These are phyloP conservation scores for Portunus trituberculatus DNA, from an alignment of 1,140 invertebrate genomes.

Conservation along the genomic window DNA sequence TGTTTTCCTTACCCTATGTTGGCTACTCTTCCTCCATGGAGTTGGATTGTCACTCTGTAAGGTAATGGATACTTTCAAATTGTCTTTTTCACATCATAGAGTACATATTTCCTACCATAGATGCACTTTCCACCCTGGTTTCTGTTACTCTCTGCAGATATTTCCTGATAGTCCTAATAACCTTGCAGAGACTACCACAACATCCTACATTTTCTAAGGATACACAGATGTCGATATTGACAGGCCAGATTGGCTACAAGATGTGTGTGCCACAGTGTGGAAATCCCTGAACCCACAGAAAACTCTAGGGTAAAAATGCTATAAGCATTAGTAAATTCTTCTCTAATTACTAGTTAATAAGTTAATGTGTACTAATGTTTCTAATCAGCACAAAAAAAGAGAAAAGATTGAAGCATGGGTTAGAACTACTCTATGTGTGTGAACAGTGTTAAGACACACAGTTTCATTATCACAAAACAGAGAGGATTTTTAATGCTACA, in stretches of 20 bases:
- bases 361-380: neutral
- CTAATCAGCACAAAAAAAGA: neutral
- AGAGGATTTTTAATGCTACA: neutral
- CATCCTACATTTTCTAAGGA: neutral
- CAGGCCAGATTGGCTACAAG: neutral
- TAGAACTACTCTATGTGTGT: neutral
- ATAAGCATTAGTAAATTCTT: neutral
- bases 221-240: no score
- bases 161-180: neutral
- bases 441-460: neutral
- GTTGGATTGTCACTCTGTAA: conserved; percentile 55
- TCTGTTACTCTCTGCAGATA: neutral
- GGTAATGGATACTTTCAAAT: conserved; percentile 18
- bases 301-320: neutral
- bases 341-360: neutral
- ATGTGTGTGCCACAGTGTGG: neutral
- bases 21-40: conserved; percentile 42
- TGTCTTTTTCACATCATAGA: neutral
- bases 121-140: neutral
- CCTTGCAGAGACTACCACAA: neutral
- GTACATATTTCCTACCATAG: no score
- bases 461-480: neutral
- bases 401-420: neutral
- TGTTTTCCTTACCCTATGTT: conserved; percentile 41
- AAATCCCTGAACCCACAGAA: conserved; percentile 18